Evolutionary conservation across 2,888 invertebrate genomes (phyloP), one percentile per base, ranked within the genome.

Genomic region (Plebejus argus): DNA sequence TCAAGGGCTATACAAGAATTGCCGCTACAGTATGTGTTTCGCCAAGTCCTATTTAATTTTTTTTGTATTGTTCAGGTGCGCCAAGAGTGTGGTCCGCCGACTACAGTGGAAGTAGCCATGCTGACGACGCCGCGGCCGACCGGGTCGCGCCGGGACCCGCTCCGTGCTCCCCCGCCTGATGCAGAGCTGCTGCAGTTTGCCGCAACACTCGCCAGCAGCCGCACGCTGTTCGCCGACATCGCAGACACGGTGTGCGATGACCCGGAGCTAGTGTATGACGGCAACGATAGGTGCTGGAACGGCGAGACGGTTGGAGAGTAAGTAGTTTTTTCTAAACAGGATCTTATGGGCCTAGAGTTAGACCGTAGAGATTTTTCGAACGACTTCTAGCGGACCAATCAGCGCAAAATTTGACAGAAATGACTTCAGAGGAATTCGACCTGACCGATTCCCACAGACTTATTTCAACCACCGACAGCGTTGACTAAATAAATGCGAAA

Each of bases 171-270:
- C 0, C 95, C 96, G 0, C 96, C 96, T 7, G 96, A 96, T 82
- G 94, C 95, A 0, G 95, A 95, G 83, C 94, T 96, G 76, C 86
- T 95, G 39, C 95, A 95, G 83, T 96, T 96, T 85, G 92, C 96
- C 12, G 95, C 95, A 8, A 95, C 95, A 96, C 82, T 92, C 95
- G 0, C 95, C 96, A 18, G 0, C 95, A 96, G 1, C 96, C 96
- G 8, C 96, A 96, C 83, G 94, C 95, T 0, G 95, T 95, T 66
- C 28, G 28, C 66, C 28, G 96, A 96, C 83, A 95, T 98, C 66
- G 97, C 98, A 4, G 97, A 98, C 89, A 95, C 96, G 84, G 91
- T 98, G 76, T 98, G 98, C 90, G 96, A 96, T 81, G 96, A 97
- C 82, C 95, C 96, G 0, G 95, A 95, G 82, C 95, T 96, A 81